Conservation (phyloP, 2,888 invertebrate species). For the Tenthredo livida region DNA sequence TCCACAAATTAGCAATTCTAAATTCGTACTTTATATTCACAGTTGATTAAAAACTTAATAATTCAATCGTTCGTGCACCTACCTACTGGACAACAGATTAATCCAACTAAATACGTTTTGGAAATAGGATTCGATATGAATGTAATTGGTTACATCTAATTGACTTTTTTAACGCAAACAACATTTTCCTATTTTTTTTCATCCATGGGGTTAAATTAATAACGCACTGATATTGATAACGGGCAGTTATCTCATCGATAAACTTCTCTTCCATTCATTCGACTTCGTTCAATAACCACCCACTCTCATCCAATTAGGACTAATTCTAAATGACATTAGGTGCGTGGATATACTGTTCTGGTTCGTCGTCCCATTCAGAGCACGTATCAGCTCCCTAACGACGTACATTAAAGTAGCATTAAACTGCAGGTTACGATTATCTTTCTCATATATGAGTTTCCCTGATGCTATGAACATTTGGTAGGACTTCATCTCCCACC, state of each 20-base stretch:
- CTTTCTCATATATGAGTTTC: neutral
- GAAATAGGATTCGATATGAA: neutral
- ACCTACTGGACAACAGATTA: neutral
- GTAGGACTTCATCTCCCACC: neutral
- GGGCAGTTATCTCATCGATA: neutral
- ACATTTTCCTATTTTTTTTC: neutral
- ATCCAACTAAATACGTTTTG: neutral
- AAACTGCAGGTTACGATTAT: neutral
- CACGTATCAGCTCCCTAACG: conserved; percentile 1
- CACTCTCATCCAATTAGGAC: neutral
- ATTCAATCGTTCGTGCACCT: neutral
- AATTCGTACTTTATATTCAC: neutral
- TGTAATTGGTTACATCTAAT: too few relatives aligned
- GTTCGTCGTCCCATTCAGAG: neutral
- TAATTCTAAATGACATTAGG: neutral
- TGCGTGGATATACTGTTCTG: neutral
- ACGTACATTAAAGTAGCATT: neutral
- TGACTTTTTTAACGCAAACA: neutral
- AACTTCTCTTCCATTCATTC: neutral
- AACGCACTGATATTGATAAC: neutral
- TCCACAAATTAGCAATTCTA: neutral
- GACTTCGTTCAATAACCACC: neutral
- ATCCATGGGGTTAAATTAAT: neutral
- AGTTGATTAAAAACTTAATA: neutral
- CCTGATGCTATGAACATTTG: neutral